These are phyloP conservation scores for Podargus strigoides DNA, from an alignment of 2,797 vertebrate species.

Conservation along the genomic window DNA sequence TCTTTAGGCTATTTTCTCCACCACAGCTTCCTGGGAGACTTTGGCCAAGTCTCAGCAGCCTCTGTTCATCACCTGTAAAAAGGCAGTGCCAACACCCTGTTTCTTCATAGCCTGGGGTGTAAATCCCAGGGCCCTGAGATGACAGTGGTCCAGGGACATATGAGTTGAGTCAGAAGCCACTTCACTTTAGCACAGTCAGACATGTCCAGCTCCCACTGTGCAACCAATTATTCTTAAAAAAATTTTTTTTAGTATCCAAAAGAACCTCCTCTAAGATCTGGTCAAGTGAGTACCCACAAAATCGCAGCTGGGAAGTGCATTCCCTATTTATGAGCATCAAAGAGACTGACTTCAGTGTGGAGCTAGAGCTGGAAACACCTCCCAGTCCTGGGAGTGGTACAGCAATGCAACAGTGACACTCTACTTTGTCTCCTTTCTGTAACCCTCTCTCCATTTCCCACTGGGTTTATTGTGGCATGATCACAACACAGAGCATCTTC, in stretches of 20 bases:
- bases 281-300: neutral
- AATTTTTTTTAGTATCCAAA: neutral
- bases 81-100: neutral
- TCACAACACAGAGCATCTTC: neutral
- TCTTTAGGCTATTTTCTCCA: neutral
- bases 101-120: neutral
- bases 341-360: neutral
- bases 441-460: neutral
- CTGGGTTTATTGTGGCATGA: neutral
- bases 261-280: neutral
- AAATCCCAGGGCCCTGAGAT: neutral
- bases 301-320: neutral
- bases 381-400: neutral
- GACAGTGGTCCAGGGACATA: neutral
- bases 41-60: neutral
- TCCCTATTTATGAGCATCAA: neutral
- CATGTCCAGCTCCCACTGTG: neutral
- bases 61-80: neutral
- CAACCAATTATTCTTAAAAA: neutral
- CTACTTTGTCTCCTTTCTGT: neutral
- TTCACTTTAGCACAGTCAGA: neutral
- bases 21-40: neutral
- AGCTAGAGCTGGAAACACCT: neutral
- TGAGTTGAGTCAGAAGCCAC: neutral
- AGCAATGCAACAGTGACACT: neutral